These are phyloP conservation scores for Tinamus major DNA, from an alignment of 2,797 vertebrate genomes.

Conservation along the genomic window DNA sequence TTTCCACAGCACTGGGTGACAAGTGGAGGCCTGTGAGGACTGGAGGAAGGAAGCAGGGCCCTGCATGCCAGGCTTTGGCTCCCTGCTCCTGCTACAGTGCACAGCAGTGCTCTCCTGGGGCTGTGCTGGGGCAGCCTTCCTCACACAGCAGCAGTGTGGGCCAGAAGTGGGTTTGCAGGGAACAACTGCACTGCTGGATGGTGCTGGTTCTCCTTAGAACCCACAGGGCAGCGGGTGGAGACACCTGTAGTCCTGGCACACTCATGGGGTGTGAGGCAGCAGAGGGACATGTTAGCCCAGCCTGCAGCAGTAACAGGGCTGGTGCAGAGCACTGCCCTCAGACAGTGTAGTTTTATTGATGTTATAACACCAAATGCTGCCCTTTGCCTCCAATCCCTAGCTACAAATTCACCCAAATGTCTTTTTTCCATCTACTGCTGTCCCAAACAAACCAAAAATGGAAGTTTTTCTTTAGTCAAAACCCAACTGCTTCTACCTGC, in stretches of 20 bases:
- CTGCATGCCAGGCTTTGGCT: not conserved
- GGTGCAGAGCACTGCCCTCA: not conserved
- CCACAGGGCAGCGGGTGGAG: not conserved
- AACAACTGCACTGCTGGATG: not conserved
- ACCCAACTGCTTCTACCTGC: not conserved
- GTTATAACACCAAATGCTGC: not conserved
- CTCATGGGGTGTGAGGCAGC: not conserved
- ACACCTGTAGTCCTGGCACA: not conserved
- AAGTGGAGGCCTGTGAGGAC: not conserved
- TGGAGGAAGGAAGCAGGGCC: no score
- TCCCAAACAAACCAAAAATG: not conserved
- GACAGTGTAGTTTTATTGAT: not conserved
- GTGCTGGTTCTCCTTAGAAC: not conserved
- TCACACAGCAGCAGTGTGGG: not conserved
- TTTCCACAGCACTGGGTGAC: not conserved
- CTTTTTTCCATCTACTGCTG: not conserved
- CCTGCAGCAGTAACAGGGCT: not conserved
- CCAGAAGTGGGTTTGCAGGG: no score
- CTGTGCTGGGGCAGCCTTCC: not conserved
- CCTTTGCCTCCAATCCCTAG: not conserved
- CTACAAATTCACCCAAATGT: not conserved
- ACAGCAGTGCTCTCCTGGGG: not conserved
- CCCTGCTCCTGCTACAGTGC: no score
- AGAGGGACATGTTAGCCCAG: not conserved
- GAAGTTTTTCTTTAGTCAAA: not conserved